phyloP scores from a whole-genome alignment of 1,140 invertebrate species.

The Lucilia sericata region DNA sequence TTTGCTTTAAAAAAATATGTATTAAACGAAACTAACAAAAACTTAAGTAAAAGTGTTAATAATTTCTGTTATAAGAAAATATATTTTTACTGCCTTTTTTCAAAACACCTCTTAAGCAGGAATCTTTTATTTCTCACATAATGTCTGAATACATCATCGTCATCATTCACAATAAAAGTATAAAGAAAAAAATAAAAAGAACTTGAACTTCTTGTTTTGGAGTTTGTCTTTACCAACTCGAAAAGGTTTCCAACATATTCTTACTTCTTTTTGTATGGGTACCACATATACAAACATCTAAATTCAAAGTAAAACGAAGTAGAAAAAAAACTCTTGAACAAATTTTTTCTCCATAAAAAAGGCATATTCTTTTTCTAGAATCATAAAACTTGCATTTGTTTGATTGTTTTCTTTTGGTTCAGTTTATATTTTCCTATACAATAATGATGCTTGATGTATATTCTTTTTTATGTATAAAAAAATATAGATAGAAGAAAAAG shows the following conservation, averaged over 20 bases:
- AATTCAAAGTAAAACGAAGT: neutral
- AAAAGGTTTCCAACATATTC: neutral
- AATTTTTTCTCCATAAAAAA: neutral
- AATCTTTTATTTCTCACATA: neutral
- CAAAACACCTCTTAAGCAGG: neutral
- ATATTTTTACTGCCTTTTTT: neutral
- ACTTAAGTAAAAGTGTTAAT: neutral
- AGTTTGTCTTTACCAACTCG: neutral
- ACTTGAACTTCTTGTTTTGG: constrained; percentile 4
- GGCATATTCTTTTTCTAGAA: neutral
- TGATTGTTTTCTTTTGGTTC: neutral
- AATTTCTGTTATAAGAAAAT: neutral
- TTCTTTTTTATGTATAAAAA: neutral
- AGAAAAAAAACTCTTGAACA: neutral
- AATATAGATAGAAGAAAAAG: neutral
- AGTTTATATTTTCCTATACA: neutral
- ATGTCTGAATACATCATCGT: neutral
- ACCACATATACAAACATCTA: neutral
- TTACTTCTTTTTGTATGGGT: neutral
- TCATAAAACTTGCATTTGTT: constrained; percentile 4
- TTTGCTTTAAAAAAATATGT: neutral
- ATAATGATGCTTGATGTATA: neutral
- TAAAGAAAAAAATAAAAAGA: neutral
- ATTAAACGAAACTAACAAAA: neutral
- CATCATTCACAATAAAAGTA: neutral